Base-by-base conservation (phyloP, 2,888 invertebrate species). In the Drosophila subsilvestris region DNA sequence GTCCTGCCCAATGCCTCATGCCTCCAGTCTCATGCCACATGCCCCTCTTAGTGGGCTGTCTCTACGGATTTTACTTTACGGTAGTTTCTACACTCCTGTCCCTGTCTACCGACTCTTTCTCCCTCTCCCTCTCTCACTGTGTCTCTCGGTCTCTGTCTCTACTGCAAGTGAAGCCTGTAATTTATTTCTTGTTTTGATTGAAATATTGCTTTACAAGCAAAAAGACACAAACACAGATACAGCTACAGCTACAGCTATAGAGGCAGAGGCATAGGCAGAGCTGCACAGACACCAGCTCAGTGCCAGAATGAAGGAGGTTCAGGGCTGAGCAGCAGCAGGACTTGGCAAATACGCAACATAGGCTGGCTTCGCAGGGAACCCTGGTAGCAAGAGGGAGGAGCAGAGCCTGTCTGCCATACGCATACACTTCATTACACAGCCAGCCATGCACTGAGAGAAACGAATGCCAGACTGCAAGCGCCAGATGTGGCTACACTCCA, bases 181-280 rank as follows among this genome's bases (percentile, higher is more conserved):
- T 83, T 83, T 83, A 83, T 83, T 83, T 85, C 83, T 83, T 85
- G 82, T 89, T 89, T 86, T 89, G 89, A 89, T 89, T 89, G 89
- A 89, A 89, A 89, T 89, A 89, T 89, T 89, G 89, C 89, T 79
- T 86, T 83, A 83, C 85, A 85, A 80, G 86, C 82, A 80, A 76
- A 84, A 80, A 72, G 73, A 82, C 82, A 80, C 78, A 78, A 66
- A 76, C 76, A 78, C 74, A 73, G 67, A 67, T 59, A 67, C 20
- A 65, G 37, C 55, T 17, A 62, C 49, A 65, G 42, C 17, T 22
- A 56, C 25, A 48, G n/a, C n/a, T 27, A 44, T n/a, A n/a, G n/a
- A n/a, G n/a, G 17, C 43, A 37, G 12, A 44, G n/a, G 7, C 14
- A 37, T 2, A 8, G 27, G 27, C 27, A 27, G 27, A 22, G 32